Conservation (phyloP, 1,140 invertebrate species). For the Diabrotica virgifera region DNA sequence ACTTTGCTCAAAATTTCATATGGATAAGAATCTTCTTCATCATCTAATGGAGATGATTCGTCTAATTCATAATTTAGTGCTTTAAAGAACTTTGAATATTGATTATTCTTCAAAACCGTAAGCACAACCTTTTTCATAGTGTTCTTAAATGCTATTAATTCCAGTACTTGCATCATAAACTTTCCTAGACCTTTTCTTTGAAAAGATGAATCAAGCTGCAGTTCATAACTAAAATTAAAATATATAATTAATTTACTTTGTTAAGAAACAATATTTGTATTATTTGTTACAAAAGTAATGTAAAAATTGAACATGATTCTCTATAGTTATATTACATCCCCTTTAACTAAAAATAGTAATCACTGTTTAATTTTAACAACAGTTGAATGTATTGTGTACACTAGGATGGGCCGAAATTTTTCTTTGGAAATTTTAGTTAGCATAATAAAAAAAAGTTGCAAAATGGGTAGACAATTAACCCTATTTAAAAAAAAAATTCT, state of each 20-base stretch:
- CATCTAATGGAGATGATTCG: conserved; percentile 52
- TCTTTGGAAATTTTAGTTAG: no score
- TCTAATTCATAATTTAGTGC: conserved; percentile 57
- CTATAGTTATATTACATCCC: no score
- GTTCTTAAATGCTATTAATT: conserved; percentile 69
- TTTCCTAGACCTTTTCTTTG: conserved; percentile 74
- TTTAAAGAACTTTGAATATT: conserved; percentile 68
- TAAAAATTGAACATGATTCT: no score
- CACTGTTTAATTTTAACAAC: no score
- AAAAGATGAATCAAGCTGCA: conserved; percentile 67
- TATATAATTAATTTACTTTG: not conserved
- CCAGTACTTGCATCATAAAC: conserved; percentile 75
- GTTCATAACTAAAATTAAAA: conserved; percentile 67
- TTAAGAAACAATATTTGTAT: no score
- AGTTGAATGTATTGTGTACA: no score
- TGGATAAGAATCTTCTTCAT: conserved; percentile 51
- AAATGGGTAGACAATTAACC: no score
- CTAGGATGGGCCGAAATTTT: no score
- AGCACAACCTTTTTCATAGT: conserved; percentile 76
- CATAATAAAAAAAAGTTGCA: no score
- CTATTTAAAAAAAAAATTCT: no score
- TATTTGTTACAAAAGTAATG: no score
- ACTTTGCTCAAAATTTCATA: conserved; percentile 58
- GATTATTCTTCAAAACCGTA: conserved; percentile 78
- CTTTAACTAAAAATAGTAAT: no score